Conservation (phyloP, 2,113 vertebrate species). For the Rousettus leschenaultii region DNA sequence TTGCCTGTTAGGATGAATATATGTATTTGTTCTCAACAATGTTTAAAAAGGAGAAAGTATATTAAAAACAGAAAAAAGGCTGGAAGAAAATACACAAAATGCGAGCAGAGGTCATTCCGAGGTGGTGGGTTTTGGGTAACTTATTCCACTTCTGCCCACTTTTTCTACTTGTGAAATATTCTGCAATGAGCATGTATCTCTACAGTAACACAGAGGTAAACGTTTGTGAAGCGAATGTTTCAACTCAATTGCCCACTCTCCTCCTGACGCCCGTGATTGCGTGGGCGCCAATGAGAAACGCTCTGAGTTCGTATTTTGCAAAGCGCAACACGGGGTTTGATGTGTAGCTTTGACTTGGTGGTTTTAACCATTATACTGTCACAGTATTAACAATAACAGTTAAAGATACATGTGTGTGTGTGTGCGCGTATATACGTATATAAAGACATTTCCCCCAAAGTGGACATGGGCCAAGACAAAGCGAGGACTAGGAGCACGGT, state of each 20-base stretch:
- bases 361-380: not conserved
- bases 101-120: not conserved
- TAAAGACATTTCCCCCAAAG: too few relatives aligned
- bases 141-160: not conserved
- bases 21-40: not conserved
- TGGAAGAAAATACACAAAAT: not conserved
- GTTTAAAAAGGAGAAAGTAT: not conserved
- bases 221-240: not conserved
- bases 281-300: not conserved
- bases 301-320: not conserved
- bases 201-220: not conserved
- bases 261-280: rapidly evolving
- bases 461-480: not conserved
- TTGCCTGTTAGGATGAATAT: not conserved
- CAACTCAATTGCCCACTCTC: not conserved
- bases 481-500: not conserved
- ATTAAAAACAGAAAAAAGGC: not conserved
- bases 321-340: not conserved
- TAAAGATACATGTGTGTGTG: not conserved
- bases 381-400: not conserved
- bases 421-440: not conserved
- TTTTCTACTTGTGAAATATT: not conserved
- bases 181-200: not conserved
- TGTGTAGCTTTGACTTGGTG: not conserved
- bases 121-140: not conserved